Conservation (phyloP, 2,113 vertebrate species). For the Tragelaphus imberbis region DNA sequence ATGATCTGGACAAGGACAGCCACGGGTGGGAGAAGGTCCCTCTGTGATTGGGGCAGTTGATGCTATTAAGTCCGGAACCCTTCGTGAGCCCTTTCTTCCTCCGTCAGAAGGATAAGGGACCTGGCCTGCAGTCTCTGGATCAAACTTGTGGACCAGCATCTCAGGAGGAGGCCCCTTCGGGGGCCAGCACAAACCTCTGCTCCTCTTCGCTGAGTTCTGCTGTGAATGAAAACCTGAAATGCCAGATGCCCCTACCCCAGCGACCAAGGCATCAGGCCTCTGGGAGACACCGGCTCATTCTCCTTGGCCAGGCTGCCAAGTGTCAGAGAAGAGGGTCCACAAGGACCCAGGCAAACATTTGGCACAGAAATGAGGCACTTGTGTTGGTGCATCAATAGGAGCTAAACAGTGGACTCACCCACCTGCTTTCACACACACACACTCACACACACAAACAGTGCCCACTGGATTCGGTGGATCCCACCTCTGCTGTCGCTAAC, state of each 20-base stretch:
- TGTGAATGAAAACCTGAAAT: not conserved
- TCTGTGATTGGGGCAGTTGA: not conserved
- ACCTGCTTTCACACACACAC: not conserved
- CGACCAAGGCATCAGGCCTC: not conserved
- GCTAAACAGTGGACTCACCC: slow-evolving; percentile 40
- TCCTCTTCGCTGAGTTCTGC: not conserved
- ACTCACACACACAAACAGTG: not conserved
- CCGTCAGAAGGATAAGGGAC: not conserved
- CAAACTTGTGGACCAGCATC: not conserved
- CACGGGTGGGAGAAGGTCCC: rapidly evolving
- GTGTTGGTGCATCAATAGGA: slow-evolving; percentile 62
- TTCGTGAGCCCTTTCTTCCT: not conserved
- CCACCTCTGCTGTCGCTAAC: not conserved
- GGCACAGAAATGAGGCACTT: slow-evolving; percentile 70
- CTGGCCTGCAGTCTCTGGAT: not conserved
- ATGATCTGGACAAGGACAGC: no score
- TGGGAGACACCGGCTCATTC: not conserved
- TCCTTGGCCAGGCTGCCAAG: not conserved
- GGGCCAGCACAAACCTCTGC: not conserved
- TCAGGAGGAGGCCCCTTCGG: not conserved
- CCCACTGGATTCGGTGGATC: not conserved
- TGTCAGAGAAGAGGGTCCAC: not conserved
- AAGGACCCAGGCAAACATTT: slow-evolving; percentile 46
- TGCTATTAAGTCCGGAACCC: not conserved
- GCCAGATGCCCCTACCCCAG: not conserved